These are phyloP conservation scores for Porites evermanni DNA, from an alignment of 92 coral and sea anemone species.

Conservation along the genomic window DNA sequence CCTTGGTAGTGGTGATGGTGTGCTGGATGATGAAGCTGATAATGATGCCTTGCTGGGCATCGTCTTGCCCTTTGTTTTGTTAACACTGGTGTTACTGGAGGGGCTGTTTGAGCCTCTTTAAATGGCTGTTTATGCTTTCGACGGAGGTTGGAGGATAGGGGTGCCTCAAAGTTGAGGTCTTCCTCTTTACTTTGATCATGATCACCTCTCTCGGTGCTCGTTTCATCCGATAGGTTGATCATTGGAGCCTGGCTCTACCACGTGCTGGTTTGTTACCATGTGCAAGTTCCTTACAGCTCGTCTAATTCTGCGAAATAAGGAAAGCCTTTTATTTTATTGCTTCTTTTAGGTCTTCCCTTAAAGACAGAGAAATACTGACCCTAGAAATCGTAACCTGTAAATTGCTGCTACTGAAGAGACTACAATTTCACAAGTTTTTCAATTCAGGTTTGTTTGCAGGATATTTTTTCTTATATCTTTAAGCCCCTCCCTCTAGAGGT, in stretches of 20 bases:
- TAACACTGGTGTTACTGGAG: neutral
- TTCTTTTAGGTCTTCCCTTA: neutral
- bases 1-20: constrained; percentile 15
- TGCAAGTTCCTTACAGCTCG: constrained; percentile 37
- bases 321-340: constrained; percentile 27
- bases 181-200: constrained; percentile 18
- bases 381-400: too few relatives aligned
- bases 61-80: neutral
- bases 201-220: constrained; percentile 13
- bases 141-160: constrained; percentile 7
- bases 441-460: too few relatives aligned
- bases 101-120: neutral
- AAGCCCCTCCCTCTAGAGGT: too few relatives aligned
- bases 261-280: constrained; percentile 10
- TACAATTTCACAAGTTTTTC: too few relatives aligned
- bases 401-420: too few relatives aligned
- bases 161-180: constrained; percentile 5
- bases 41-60: neutral
- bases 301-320: constrained; percentile 15
- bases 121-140: neutral
- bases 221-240: constrained; percentile 23
- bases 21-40: neutral
- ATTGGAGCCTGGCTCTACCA: constrained; percentile 32
- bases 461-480: too few relatives aligned
- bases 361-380: too few relatives aligned